Conservation (phyloP, 2,797 vertebrate species). For the Hippoglossus hippoglossus region DNA sequence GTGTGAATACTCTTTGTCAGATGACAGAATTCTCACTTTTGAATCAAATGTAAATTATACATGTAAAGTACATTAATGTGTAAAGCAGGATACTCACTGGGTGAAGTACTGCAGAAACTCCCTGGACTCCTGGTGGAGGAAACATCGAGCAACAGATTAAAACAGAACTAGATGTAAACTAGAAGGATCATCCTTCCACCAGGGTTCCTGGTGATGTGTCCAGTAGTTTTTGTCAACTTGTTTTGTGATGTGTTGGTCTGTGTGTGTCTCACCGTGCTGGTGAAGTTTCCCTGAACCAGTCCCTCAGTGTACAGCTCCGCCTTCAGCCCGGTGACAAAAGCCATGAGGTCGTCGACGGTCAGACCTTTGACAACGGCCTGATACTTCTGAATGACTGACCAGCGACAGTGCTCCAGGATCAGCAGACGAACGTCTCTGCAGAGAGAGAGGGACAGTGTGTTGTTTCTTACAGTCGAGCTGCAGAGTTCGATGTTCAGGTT, state of each 20-base stretch:
- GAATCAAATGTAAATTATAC: background rate
- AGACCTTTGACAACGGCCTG: slow-evolving; percentile 87
- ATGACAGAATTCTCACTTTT: background rate
- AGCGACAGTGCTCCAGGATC: slow-evolving; percentile 90
- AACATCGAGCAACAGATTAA: background rate
- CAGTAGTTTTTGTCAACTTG: too few species aligned
- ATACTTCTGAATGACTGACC: slow-evolving; percentile 95
- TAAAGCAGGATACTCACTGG: slow-evolving; percentile 86
- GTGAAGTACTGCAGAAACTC: slow-evolving; percentile 91
- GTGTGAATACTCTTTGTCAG: too few species aligned
- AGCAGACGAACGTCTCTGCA: slow-evolving; percentile 90
- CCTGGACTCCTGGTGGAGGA: slow-evolving; percentile 87
- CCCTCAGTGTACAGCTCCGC: slow-evolving; percentile 91
- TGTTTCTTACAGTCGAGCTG: too few species aligned
- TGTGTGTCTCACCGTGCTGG: slow-evolving; percentile 82
- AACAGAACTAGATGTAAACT: background rate
- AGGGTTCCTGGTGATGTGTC: too few species aligned
- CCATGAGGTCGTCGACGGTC: slow-evolving; percentile 85
- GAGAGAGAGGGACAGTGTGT: background rate
- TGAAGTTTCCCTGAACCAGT: slow-evolving; percentile 94
- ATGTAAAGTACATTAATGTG: background rate
- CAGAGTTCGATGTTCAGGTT: too few species aligned
- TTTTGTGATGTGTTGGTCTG: too few species aligned
- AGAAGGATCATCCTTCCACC: too few species aligned
- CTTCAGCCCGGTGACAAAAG: slow-evolving; percentile 89